phyloP scores from a whole-genome alignment of 2,888 invertebrate species.

The Nymphalis urticae region DNA sequence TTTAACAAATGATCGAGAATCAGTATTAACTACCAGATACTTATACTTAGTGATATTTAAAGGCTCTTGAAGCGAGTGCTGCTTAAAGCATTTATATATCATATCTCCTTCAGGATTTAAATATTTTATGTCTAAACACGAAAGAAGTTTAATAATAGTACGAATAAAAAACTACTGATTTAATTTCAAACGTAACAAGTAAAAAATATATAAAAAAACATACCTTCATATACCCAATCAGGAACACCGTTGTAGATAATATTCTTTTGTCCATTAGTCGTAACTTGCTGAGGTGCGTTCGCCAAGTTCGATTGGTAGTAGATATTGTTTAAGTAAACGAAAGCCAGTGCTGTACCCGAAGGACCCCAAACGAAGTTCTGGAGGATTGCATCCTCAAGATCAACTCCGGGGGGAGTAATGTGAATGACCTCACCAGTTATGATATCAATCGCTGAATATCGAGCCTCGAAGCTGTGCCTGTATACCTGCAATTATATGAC shows the following conservation, averaged over 20 bases:
- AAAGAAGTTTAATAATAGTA: too few species aligned
- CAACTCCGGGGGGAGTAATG: slow-evolving; percentile 56
- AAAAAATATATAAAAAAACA: slow-evolving; percentile 26
- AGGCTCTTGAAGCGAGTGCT: too few species aligned
- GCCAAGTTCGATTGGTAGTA: slow-evolving; percentile 85
- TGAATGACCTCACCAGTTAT: slow-evolving; percentile 66
- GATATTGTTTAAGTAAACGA: slow-evolving; percentile 88
- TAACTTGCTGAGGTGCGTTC: slow-evolving; percentile 79
- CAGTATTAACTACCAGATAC: too few species aligned
- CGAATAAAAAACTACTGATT: too few species aligned
- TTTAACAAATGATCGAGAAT: too few species aligned
- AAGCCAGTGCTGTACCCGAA: slow-evolving; percentile 85
- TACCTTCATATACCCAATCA: slow-evolving; percentile 98
- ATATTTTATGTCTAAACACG: too few species aligned
- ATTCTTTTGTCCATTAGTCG: slow-evolving; percentile 82
- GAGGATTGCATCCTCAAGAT: slow-evolving; percentile 69
- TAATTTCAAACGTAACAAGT: too few species aligned
- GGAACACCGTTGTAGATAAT: slow-evolving; percentile 92
- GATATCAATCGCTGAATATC: slow-evolving; percentile 86
- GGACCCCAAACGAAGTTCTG: slow-evolving; percentile 91
- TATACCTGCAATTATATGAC: slow-evolving; percentile 81
- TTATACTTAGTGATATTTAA: too few species aligned
- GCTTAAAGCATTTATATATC: too few species aligned
- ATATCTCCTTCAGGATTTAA: too few species aligned
- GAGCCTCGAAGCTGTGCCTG: slow-evolving; percentile 89